Percentiles rank a stretch among this genome's conserved stretches.
Evolutionary conservation across 2,113 vertebrate species (phyloP).

Genomic region (Syrmaticus mikado): DNA sequence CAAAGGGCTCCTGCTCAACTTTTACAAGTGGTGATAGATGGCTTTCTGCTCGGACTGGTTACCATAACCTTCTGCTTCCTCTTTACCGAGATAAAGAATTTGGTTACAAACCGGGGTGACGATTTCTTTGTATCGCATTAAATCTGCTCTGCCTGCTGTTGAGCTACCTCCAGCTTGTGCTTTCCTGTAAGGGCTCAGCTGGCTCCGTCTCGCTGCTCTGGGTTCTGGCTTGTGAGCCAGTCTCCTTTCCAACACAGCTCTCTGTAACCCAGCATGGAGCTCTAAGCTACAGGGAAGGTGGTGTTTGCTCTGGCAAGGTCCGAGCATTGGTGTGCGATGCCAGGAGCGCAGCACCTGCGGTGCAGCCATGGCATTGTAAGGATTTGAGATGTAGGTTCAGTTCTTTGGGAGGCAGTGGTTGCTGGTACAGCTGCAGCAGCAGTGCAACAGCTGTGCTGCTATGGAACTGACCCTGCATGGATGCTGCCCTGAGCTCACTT

Average conservation of each 20-base stretch:
- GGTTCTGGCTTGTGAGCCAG: neutral
- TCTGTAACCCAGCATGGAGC: rapidly evolving
- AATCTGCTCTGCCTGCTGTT: neutral
- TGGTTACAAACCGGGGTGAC: neutral
- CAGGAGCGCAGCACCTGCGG: neutral
- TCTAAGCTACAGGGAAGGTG: rapidly evolving
- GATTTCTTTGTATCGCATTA: neutral
- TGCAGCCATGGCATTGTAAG: rapidly evolving
- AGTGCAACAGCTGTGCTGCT: slow-evolving; percentile 1
- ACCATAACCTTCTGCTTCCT: neutral
- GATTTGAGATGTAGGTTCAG: neutral
- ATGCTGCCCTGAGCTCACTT: neutral
- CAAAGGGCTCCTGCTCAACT: neutral
- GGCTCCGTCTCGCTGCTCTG: neutral
- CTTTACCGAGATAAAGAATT: rapidly evolving
- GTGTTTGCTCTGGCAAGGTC: neutral
- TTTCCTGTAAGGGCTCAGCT: neutral
- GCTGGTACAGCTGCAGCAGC: neutral
- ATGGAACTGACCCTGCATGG: neutral
- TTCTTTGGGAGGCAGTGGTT: neutral
- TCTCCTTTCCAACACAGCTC: rapidly evolving
- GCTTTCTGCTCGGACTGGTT: neutral
- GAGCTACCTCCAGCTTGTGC: neutral
- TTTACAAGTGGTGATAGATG: neutral
- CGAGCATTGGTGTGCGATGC: rapidly evolving